Percentiles rank a stretch among this genome's conserved stretches.
Conservation (phyloP, 1,140 invertebrate species). For the Xylocopa sonorina region DNA sequence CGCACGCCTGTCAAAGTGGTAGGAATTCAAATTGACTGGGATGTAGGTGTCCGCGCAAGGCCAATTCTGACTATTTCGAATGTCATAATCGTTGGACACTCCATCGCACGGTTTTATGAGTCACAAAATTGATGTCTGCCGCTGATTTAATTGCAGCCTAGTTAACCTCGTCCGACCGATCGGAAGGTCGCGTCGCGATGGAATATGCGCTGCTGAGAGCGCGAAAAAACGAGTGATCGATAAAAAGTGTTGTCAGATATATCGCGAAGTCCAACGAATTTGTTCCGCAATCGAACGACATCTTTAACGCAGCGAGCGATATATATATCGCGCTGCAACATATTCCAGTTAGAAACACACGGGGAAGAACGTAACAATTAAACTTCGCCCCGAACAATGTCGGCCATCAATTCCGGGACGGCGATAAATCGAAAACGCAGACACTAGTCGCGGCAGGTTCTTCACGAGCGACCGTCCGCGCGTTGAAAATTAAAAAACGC, state of each 20-base stretch:
- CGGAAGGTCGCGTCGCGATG: slow-evolving; percentile 24
- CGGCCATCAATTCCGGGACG: not conserved
- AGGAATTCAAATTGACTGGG: not conserved
- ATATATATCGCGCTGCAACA: not conserved
- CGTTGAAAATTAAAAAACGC: slow-evolving; percentile 9
- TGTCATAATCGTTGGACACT: not conserved
- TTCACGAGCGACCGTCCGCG: not conserved
- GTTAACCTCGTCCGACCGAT: slow-evolving; percentile 54
- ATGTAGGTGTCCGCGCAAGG: not conserved
- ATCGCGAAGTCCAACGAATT: not conserved
- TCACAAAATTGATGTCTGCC: slow-evolving; percentile 28
- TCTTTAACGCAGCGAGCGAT: not conserved
- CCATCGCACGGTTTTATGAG: not conserved
- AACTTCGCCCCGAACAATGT: not conserved
- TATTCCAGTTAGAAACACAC: too few species aligned
- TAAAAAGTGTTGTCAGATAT: not conserved
- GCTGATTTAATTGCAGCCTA: slow-evolving; percentile 52
- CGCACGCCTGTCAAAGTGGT: not conserved
- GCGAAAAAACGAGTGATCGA: not conserved
- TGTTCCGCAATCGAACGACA: not conserved
- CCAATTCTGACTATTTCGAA: slow-evolving; percentile 19
- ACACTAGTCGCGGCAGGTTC: too few species aligned
- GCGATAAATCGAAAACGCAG: not conserved
- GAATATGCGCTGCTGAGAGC: not conserved
- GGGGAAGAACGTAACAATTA: not conserved